Evolutionary conservation across 2,797 vertebrate genomes (phyloP), one percentile per base, ranked within the genome.

Genomic region (Centropyge bicolor): DNA sequence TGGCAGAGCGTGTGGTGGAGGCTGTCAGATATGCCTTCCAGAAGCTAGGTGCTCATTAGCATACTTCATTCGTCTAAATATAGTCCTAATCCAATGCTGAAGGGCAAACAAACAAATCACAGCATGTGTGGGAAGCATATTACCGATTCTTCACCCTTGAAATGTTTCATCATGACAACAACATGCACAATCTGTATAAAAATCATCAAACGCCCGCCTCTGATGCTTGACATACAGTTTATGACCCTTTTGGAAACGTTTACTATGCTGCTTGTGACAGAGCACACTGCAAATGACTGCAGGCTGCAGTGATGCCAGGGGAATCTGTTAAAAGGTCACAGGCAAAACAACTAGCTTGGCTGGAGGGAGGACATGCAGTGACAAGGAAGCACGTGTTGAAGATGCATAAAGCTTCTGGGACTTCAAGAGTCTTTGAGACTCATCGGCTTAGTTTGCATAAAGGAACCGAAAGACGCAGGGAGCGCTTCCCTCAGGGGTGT

Each of bases 251-350:
- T 84, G 80, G 90, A 91, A 85, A 85, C 78, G 69, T 92, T 94
- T 92, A 84, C 91, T 88, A 92, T 93, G 91, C 92, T 88, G 92
- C 84, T 62, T 87, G 87, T 89, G 88, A 91, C 80, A 66, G 88
- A 82, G 86, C 87, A 83, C 80, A 79, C 80, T 82, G 90, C 86
- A 90, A 90, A 93, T 93, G 93, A 92, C 93, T 93, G 89, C 91
- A 89, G 92, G 94, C 92, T 76, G 87, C 85, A 67, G 49, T 7
- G 78, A 86, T 75, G 89, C 88, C 93, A 84, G 74, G 92, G 92
- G 93, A 93, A 91, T 93, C 86, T 89, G 90, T 57, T 90, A 78
- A 94, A 95, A 95, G 94, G 94, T 95, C 94, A 95, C 83, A 76
- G 88, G 83, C 90, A 91, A 91, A 90, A 89, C 92, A 92, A 86